A percentile compares a stretch with the other conserved stretches of the same genome.
These are phyloP conservation scores for Calonectris borealis DNA, from an alignment of 2,113 vertebrate species.

Conservation along the genomic window DNA sequence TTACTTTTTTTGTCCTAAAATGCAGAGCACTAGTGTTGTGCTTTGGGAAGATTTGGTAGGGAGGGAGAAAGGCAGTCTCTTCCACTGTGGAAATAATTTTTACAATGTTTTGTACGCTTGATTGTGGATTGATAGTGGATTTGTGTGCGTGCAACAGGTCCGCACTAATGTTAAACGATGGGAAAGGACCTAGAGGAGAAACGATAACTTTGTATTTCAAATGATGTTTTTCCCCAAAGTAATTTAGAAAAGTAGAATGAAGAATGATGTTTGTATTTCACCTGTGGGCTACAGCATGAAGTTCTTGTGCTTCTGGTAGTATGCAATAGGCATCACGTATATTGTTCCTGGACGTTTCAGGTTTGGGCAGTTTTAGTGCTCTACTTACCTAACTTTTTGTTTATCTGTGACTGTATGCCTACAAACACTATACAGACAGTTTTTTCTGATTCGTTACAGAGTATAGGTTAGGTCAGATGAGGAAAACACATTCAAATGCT, in stretches of 20 bases:
- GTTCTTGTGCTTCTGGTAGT: background rate
- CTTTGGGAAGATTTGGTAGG: background rate
- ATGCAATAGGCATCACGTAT: background rate
- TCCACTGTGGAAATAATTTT: background rate
- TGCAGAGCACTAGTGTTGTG: background rate
- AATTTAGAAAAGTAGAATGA: background rate
- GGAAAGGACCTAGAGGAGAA: background rate
- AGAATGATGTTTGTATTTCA: background rate
- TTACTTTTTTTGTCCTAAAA: background rate
- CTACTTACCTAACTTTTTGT: background rate
- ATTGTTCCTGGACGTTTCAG: background rate
- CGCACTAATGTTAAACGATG: accelerated
- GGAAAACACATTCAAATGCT: background rate
- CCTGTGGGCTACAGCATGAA: background rate
- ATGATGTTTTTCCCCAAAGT: background rate
- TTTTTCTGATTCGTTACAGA: background rate
- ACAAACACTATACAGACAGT: background rate
- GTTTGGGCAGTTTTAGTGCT: background rate
- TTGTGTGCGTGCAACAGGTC: background rate
- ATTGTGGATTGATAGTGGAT: background rate
- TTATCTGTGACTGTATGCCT: background rate
- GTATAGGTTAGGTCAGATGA: background rate
- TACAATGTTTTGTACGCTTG: background rate
- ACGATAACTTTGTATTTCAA: background rate
- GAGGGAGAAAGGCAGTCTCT: background rate